These are phyloP conservation scores for Aurelia sp. DNA, from an alignment of 30 jellyfish, hydroid and myxozoan species.

Conservation along the genomic window DNA sequence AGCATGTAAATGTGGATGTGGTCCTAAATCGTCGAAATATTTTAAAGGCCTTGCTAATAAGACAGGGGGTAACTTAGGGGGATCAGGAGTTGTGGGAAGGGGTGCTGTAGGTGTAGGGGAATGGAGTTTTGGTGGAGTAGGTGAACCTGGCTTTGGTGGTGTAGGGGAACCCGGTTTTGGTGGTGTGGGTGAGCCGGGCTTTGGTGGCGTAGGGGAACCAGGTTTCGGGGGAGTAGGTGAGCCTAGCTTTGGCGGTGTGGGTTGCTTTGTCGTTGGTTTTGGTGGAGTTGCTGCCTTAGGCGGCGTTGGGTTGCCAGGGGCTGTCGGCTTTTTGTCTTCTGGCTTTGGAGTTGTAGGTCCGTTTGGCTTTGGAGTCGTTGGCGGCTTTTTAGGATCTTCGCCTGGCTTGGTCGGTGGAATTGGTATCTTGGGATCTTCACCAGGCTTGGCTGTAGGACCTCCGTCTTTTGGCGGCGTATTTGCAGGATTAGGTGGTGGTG, in stretches of 20 bases:
- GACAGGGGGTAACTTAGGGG: conserved; percentile 69
- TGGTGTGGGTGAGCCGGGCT: conserved; percentile 39
- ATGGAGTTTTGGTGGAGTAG: conserved; percentile 59
- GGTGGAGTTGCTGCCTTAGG: conserved; percentile 47
- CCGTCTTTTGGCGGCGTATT: no score
- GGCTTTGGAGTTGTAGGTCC: conserved; percentile 48
- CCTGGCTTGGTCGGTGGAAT: no score
- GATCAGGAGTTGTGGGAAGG: conserved; percentile 33
- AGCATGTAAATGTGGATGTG: conserved; percentile 91
- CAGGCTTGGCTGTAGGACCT: no score
- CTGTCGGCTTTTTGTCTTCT: conserved; percentile 6
- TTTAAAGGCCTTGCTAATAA: conserved; percentile 90
- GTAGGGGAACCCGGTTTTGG: conserved; percentile 55
- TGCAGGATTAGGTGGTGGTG: not conserved
- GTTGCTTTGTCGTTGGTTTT: conserved; percentile 27
- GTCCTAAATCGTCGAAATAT: conserved; percentile 60
- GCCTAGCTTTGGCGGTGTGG: conserved; percentile 24
- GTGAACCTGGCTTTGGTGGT: conserved; percentile 58
- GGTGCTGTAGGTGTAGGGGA: conserved; percentile 60
- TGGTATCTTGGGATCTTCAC: no score
- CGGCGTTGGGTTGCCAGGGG: not conserved
- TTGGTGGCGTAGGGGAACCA: conserved; percentile 15
- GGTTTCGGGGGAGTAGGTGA: conserved; percentile 56
- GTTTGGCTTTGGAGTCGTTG: not conserved
- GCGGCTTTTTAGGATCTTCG: not conserved